Percentiles rank a stretch among this genome's conserved stretches.
Conservation (phyloP, 1,140 invertebrate species). For the Tribolium madens region DNA sequence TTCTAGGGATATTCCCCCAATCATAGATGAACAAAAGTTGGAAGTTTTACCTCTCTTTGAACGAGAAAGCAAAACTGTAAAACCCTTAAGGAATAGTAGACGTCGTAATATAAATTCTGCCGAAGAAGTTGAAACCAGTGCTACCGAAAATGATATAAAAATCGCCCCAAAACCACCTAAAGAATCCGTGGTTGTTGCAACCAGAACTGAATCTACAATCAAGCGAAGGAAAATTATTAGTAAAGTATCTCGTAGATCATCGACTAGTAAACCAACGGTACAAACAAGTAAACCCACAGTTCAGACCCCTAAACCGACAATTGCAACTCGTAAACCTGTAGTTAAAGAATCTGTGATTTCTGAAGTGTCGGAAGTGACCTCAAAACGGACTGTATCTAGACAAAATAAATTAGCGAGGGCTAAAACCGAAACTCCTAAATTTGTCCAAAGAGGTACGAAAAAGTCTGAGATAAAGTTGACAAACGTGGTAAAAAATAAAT, state of each 20-base stretch:
- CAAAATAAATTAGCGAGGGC: conserved; percentile 31
- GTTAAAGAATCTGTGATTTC: conserved; percentile 60
- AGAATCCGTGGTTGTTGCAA: conserved; percentile 28
- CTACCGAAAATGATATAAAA: conserved; percentile 53
- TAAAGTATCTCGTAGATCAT: not conserved
- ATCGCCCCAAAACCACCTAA: conserved; percentile 29
- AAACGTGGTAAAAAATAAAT: conserved; percentile 49
- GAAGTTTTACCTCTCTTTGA: conserved; percentile 63
- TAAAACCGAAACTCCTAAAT: conserved; percentile 28
- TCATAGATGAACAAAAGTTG: conserved; percentile 59
- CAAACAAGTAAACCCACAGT: conserved; percentile 16
- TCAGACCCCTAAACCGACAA: not conserved
- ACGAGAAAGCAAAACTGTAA: conserved; percentile 56
- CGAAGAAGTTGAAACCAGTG: conserved; percentile 48
- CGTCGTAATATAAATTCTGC: conserved; percentile 16
- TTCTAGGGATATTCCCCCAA: conserved; percentile 50
- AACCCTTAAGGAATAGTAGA: not conserved
- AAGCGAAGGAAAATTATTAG: conserved; percentile 39
- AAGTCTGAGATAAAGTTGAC: conserved; percentile 51
- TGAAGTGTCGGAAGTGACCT: conserved; percentile 60
- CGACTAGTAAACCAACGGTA: conserved; percentile 13
- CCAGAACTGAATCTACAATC: conserved; percentile 35
- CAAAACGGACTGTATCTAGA: conserved; percentile 57
- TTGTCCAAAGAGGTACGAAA: conserved; percentile 48
- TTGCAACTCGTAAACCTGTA: not conserved